Evolutionary conservation across 2,113 vertebrate species (phyloP), one percentile per base, ranked within the genome.

Genomic region (Tenebrosternarchus preto): DNA sequence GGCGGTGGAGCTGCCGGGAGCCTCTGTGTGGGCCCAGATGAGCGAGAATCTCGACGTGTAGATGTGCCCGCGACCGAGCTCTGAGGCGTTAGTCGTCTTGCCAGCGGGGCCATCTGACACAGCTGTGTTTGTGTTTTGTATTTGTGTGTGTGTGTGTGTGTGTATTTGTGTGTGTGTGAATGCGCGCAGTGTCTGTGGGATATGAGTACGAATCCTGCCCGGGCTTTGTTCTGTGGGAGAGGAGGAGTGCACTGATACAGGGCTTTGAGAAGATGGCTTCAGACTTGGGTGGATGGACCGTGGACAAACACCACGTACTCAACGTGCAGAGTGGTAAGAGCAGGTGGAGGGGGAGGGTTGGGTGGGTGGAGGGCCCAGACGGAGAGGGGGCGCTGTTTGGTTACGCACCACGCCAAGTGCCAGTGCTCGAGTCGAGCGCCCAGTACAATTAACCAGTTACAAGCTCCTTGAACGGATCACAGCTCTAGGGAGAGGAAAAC

Each of bases 181-280:
- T 77, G 46, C 64, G 31, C 59, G 56, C 92, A 95, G 95, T 96
- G 80, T 94, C 95, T 1, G 94, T 96, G 64, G 95, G 95, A 83
- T 96, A 95, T 82, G 95, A 96, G 88, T 95, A 95, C 79, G 95
- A 96, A 86, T 91, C 88, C 7, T 96, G 95, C 84, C 92, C 94
- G 74, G 92, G 94, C 84, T 91, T 95, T 83, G 88, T 95, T 87
- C 90, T 95, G 69, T 95, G 94, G 94, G 95, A 96, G 88, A 93
- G 93, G 88, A 94, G 94, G 85, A 95, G 92, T 55, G 92, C 94
- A 43, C 88, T 91, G 77, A 86, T 96, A 82, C 95, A 95, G 90
- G 95, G 94, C 72, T 95, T 95, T 88, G 94, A 95, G 89, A 92
- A 95, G 93, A 94, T 95, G 88, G 93, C 93, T 83, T 95, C 95